Evolutionary conservation across 2,797 vertebrate species (phyloP).

Genomic region (Calcarius lapponicus): DNA sequence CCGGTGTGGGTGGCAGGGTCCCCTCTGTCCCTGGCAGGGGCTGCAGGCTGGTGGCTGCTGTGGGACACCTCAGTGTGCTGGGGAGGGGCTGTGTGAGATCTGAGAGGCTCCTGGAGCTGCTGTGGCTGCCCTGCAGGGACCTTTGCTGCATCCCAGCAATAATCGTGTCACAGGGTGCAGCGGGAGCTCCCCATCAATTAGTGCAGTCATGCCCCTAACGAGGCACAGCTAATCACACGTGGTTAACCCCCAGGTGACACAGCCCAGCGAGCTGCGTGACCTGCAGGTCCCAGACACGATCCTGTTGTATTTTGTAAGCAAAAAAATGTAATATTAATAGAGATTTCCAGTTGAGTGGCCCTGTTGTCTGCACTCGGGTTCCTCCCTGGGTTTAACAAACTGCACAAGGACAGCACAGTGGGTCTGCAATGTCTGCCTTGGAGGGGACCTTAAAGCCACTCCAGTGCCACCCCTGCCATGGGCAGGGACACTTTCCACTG

Average conservation of each 20-base stretch:
- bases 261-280: background rate
- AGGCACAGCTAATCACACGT: background rate
- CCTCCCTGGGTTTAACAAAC: background rate
- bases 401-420: accelerated
- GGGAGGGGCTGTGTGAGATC: background rate
- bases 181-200: background rate
- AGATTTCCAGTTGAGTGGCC: background rate
- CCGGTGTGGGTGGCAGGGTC: background rate
- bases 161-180: background rate
- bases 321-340: background rate
- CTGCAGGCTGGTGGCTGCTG: background rate
- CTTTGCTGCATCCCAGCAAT: background rate
- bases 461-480: background rate
- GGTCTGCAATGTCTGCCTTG: background rate
- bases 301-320: background rate
- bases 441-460: background rate
- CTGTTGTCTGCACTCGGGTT: background rate
- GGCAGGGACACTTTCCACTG: background rate
- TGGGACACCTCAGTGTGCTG: background rate
- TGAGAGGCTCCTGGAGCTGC: background rate
- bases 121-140: background rate
- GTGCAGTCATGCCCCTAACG: background rate
- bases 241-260: slow-evolving; percentile 37
- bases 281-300: background rate
- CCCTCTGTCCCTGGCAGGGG: background rate